phyloP scores from a whole-genome alignment of 2,113 vertebrate species.

The Lophochroa leadbeateri region DNA sequence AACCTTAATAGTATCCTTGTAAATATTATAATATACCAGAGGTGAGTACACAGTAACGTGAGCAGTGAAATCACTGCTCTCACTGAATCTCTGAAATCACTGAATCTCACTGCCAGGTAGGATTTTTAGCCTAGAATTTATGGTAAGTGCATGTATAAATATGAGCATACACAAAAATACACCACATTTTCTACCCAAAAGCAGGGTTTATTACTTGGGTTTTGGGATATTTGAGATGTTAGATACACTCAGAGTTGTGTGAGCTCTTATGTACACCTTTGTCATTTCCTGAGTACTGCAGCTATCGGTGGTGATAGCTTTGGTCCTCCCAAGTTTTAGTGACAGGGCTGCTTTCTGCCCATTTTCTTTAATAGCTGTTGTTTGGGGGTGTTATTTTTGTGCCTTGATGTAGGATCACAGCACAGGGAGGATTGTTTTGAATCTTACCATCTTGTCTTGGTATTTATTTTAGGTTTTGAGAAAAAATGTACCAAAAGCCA shows the following conservation, averaged over 20 bases:
- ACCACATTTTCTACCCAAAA: neutral
- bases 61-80: neutral
- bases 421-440: neutral
- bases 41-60: rapidly evolving
- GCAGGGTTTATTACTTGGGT: neutral
- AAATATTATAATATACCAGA: neutral
- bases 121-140: neutral
- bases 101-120: neutral
- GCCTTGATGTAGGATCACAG: neutral
- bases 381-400: neutral
- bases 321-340: neutral
- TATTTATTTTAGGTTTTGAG: neutral
- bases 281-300: neutral
- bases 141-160: neutral
- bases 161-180: neutral
- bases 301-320: neutral
- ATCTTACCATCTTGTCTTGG: neutral
- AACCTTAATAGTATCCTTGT: neutral
- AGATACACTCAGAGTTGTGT: neutral
- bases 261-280: neutral
- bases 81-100: no score
- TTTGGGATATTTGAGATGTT: neutral
- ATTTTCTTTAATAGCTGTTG: neutral
- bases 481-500: neutral
- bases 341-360: neutral